Base-by-base conservation (phyloP, 2,797 vertebrate genomes). In the Sorex maritimensis region DNA sequence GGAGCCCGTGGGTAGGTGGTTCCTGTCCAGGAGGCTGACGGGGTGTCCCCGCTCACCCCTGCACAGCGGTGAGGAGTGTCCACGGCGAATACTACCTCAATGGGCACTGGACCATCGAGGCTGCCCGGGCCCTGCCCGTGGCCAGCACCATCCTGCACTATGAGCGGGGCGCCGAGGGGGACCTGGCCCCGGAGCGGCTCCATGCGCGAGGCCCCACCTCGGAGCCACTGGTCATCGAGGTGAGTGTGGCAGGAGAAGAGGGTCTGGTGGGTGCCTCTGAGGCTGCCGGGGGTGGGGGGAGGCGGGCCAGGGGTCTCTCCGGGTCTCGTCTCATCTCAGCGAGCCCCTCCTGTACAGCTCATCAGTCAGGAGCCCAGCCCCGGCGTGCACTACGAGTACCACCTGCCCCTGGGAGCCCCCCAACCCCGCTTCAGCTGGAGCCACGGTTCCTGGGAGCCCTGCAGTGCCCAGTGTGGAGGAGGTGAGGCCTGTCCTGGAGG, bases 81-180 rank as follows among this genome's bases (percentile, higher is more conserved):
- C 98, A 58, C 24, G 99, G 99, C 0, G 98, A 99, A 1, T 99
- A 99, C 84, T 99, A 99, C 95, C 99, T 99, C 97, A 99, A 99
- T 0, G 99, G 99, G 44, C 98, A 99, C n/a, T 99, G 99, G 99
- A 99, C 99, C 0, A 99, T 99, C 1, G 98, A 99, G 95, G 98
- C 98, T 44, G 98, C 99, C 91, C 98, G 96, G 41, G 98, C 98
- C 0, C 97, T 99, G 24, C 98, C 98, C 0, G 97, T 98, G 0
- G 99, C 99, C 10, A 98, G 98, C 96, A 99, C 99, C 0, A 87
- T 98, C 93, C 97, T 99, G 90, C 98, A 99, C 97, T 99, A 99
- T 0, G 99, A 99, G 94, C 98, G 99, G 23, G 99, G 99, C 0
- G 94, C 98, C 0, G 99, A 99, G 96, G 99, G 99, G 0, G 98